Evolutionary conservation across 2,888 invertebrate species (phyloP), one percentile per base, ranked within the genome.

Genomic region (Lycaena phlaeas): DNA sequence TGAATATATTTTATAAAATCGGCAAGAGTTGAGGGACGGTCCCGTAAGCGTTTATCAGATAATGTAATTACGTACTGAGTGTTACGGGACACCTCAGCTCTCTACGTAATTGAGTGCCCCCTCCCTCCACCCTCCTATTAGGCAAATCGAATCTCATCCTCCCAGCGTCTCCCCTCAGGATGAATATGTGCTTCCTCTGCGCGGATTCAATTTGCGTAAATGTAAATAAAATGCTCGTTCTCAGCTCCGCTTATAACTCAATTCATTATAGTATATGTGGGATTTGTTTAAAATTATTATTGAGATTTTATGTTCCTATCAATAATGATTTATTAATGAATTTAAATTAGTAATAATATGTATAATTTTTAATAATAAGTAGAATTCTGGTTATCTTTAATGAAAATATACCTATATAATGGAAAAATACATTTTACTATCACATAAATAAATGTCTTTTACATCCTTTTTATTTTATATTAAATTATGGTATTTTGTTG

Each of bases 111-210:
- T 79, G 82, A 77, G 78, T 74, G 76, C 57, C 64, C 69, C 68
- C 67, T 72, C 48, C 67, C 68, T 68, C 64, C 72, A 47, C 50
- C 44, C 49, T 61, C 68, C 79, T 82, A 82, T 84, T 84, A 84
- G 82, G 82, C 81, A 84, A 84, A 84, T 82, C 81, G 82, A 84
- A 84, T 81, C 73, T 74, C 51, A 39, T 52, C 51, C 64, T 64
- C 65, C 55, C 64, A 53, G 54, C 53, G 54, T 53, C 52, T 38
- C 52, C 52, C 46, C 41, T 42, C 42, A 36, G 54, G 56, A 61
- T 59, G 64, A 59, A 66, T 71, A 71, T 73, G 54, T 52, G 52
- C 52, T 62, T 63, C 61, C 59, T 65, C 61, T 76, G 78, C 79
- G 58, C 56, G 40, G 77, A 76, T 81, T 79, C 76, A 81, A 81